Evolutionary conservation across 2,888 invertebrate genomes (phyloP), one percentile per base, ranked within the genome.

Genomic region (Harpagoxenus sublaevis): DNA sequence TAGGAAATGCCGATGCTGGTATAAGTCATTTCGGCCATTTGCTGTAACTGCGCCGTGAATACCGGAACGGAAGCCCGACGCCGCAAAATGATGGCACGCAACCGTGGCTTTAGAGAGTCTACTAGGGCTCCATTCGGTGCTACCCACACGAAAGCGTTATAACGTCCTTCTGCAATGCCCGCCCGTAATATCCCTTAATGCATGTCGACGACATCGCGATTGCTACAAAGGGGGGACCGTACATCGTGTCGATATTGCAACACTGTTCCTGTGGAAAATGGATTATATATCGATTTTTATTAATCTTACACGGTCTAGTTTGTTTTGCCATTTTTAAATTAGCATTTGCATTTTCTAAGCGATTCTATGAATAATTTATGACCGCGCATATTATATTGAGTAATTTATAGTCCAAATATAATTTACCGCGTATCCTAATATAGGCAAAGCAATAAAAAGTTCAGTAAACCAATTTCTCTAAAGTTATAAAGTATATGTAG

Each of bases 31-130:
- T 71, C 60, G 79, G 65, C 42, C 63, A 53, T 83, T 75, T 83
- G 82, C 75, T 53, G 82, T 57, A 74, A 75, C 75, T 83, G 75
- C 63, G 35, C 31, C 74, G 75, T 75, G 83, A 81, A 81, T 81
- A 81, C 70, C 79, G 79, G 60, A 81, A 81, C 79, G 79, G 60
- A 81, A 81, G 71, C 60, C 28, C 60, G 70, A 81, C 71, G 60
- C 9, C 70, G 70, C 70, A 81, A 81, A 81, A 70, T 81, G 79
- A 81, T 81, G 57, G 68, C 57, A 48, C 60, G 79, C 79, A 79
- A 79, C 55, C 70, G 39, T 71, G 12, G 62, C 53, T 82, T 74
- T 48, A 45, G 70, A 79, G 62, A 78, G 51, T 63, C 62, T 53
- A 83, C 78, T 42, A 71, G 62, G 31, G 28, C 53, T 84, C 79